phyloP scores from a whole-genome alignment of 1,140 invertebrate species.

The Pseudomyrmex pallidus region DNA sequence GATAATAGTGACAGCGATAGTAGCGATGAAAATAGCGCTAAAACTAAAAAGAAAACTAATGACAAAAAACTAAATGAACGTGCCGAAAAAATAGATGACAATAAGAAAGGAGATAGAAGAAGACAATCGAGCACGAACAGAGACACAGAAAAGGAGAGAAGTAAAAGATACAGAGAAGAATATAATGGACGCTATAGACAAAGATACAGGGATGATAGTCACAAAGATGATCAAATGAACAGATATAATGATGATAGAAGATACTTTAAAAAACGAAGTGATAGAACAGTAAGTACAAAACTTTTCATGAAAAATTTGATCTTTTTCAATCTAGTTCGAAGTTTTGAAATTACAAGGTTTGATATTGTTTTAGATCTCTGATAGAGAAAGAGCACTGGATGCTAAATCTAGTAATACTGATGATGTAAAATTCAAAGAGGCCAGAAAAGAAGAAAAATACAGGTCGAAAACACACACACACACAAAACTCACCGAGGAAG shows the following conservation, averaged over 20 bases:
- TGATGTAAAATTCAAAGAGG: conserved; percentile 23
- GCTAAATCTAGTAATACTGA: not conserved
- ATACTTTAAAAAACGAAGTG: conserved; percentile 5
- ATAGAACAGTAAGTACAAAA: not conserved
- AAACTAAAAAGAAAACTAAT: conserved; percentile 20
- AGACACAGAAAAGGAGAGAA: conserved; percentile 4
- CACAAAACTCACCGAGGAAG: conserved; percentile 87
- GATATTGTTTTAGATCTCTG: not conserved
- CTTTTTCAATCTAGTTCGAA: not conserved
- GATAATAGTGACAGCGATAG: conserved; percentile 38
- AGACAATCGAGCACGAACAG: conserved; percentile 55
- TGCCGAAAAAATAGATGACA: conserved; percentile 43
- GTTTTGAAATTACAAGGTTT: conserved; percentile 3
- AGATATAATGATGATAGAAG: conserved; percentile 34
- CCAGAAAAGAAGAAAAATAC: conserved; percentile 41
- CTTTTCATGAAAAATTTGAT: not conserved
- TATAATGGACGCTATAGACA: not conserved
- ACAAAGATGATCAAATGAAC: conserved; percentile 1
- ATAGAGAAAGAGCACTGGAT: not conserved
- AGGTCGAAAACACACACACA: conserved; percentile 60
- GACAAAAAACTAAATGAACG: conserved; percentile 19
- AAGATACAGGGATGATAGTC: not conserved
- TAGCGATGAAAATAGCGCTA: conserved; percentile 27
- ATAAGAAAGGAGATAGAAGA: conserved; percentile 18
- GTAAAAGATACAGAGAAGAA: conserved; percentile 14